Percentiles rank a stretch among this genome's conserved stretches.
These are phyloP conservation scores for Drosophila prolongata DNA, from an alignment of 2,888 invertebrate species.

Conservation along the genomic window DNA sequence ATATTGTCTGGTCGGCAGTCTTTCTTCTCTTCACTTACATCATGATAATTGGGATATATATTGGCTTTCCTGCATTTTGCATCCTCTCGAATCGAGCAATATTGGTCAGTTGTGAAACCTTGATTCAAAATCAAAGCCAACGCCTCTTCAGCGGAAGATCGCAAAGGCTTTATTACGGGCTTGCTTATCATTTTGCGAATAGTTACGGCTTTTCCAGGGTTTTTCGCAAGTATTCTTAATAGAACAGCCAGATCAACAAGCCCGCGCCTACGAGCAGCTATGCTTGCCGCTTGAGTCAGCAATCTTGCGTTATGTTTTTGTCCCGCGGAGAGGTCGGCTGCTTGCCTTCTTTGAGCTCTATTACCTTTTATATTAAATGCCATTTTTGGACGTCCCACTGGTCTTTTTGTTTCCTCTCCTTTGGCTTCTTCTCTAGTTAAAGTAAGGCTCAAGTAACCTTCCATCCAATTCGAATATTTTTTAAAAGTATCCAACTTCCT, in stretches of 20 bases:
- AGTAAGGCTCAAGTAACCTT: not conserved
- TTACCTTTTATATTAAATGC: not conserved
- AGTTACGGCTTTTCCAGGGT: too few species aligned
- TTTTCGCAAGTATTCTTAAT: not conserved
- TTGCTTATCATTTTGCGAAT: too few species aligned
- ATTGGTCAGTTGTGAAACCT: conserved; percentile 4
- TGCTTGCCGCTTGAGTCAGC: not conserved
- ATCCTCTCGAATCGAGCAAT: conserved; percentile 6
- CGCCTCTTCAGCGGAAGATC: conserved; percentile 3
- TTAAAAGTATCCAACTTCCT: too few species aligned
- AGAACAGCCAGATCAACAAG: not conserved
- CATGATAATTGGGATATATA: conserved; percentile 3
- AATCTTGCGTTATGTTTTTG: too few species aligned
- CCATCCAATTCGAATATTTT: not conserved
- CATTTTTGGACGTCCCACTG: not conserved
- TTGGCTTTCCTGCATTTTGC: not conserved
- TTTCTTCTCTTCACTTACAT: conserved; percentile 7
- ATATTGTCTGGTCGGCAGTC: conserved; percentile 5
- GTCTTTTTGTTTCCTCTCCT: not conserved
- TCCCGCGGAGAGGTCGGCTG: not conserved
- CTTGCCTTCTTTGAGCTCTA: not conserved
- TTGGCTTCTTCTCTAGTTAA: not conserved
- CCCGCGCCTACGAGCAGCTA: not conserved
- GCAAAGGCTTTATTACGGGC: not conserved
- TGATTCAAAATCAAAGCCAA: conserved; percentile 3